Evolutionary conservation across 2,113 vertebrate species (phyloP).

Genomic region (Fulmarus glacialis): DNA sequence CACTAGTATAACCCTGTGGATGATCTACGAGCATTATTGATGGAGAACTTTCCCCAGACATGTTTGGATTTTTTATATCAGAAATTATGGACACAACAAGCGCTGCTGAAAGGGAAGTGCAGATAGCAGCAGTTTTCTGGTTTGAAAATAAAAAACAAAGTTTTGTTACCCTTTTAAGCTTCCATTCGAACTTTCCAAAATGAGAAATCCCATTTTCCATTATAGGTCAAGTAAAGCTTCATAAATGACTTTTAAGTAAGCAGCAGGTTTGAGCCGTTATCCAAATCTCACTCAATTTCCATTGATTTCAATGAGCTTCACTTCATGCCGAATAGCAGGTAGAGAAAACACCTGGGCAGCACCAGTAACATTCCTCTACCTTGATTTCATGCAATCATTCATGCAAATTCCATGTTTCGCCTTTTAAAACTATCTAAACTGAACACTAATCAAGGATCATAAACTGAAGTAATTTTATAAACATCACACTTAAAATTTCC

Average conservation of each 20-base stretch:
- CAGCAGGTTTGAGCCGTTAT: neutral
- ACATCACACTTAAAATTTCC: neutral
- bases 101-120: neutral
- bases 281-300: neutral
- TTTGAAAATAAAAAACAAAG: neutral
- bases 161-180: neutral
- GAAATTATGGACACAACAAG: neutral
- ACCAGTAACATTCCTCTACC: neutral
- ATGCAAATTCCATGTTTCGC: neutral
- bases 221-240: neutral
- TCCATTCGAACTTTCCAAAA: neutral
- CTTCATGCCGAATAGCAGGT: neutral
- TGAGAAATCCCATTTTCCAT: neutral
- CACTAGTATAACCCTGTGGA: neutral
- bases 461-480: neutral
- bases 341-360: neutral
- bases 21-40: neutral
- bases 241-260: neutral
- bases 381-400: neutral
- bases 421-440: neutral
- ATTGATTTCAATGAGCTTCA: neutral
- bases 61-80: neutral
- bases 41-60: neutral
- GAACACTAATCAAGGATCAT: neutral
- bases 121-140: neutral